Evolutionary conservation across 1,140 invertebrate species (phyloP), one percentile per base, ranked within the genome.

Genomic region (Plectus sambesii): DNA sequence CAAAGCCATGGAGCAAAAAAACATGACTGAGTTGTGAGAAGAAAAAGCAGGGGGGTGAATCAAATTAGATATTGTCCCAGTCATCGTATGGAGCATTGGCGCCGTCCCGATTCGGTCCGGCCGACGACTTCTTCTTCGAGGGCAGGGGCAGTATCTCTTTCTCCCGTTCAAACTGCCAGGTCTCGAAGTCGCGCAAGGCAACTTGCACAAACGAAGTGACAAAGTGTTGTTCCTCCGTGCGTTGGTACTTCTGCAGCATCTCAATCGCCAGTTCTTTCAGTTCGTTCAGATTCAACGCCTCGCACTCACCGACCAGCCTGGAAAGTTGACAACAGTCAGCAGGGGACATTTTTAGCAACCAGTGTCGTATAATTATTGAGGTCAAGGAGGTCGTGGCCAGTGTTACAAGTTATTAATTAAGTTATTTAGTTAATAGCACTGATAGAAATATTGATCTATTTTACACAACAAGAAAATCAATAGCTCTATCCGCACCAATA

Each of bases 81-180:
- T 56, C 55, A 38, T 56, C 55, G 39, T 56, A 56, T 2, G 53
- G 47, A 1, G 55, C n/a, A n/a, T n/a, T n/a, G 46, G 19, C 42
- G 44, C 17, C 51, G 38, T 24, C 51, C 43, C 20, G 42, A 56
- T 2, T 56, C 40, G 25, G n/a, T n/a, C 56, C 55, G 9, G 26
- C 25, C 6, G 53, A 51, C 2, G 55, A 43, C 12, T 56, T 56
- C 41, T 56, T 56, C 35, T 56, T 56, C 24, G 56, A 41, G 27
- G 55, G 47, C 20, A 56, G 44, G 26, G 41, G 42, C 3, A 5
- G 23, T 36, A 56, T 63, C 58, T 66, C 61, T 47, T n/a, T n/a
- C n/a, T 66, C 64, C 19, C 48, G 42, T 46, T 66, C 63, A 41
- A 66, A 66, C 33, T 64, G 64, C 64, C 64, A 66, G 15, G 65